Percentiles rank a stretch among this genome's conserved stretches.
These are phyloP conservation scores for Pyrocephalus nanus DNA, from an alignment of 2,797 vertebrate genomes.

Conservation along the genomic window DNA sequence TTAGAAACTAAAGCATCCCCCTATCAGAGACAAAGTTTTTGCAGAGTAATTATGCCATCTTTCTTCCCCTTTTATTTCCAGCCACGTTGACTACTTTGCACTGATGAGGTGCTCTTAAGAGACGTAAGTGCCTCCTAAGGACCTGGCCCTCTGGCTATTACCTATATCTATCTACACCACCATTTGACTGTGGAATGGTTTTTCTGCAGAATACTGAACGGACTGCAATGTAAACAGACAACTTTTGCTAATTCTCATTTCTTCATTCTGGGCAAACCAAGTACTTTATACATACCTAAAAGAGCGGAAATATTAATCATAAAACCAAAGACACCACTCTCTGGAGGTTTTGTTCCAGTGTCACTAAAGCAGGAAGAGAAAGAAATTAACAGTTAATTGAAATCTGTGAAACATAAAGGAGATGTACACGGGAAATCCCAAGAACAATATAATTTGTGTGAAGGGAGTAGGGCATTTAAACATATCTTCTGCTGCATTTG, in stretches of 20 bases:
- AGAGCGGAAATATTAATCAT: slow-evolving; percentile 91
- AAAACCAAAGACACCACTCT: slow-evolving; percentile 93
- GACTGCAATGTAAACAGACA: neutral
- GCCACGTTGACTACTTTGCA: neutral
- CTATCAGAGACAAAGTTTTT: neutral
- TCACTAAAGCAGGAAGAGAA: slow-evolving; percentile 79
- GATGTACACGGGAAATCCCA: neutral
- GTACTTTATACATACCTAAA: slow-evolving; percentile 81
- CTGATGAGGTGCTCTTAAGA: neutral
- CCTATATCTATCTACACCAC: neutral
- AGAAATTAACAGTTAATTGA: slow-evolving; percentile 25
- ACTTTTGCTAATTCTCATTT: neutral
- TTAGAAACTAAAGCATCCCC: neutral
- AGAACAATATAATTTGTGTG: neutral
- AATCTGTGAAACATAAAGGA: neutral
- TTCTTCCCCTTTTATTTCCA: neutral
- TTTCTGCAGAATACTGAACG: neutral
- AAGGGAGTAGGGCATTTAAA: neutral
- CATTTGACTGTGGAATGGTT: neutral
- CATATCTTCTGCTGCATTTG: neutral
- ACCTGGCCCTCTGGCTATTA: neutral
- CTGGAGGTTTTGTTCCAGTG: slow-evolving; percentile 87
- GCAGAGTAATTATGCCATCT: neutral
- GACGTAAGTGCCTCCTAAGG: neutral
- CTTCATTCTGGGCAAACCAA: neutral